Conservation (phyloP, 1,140 invertebrate genomes). For the Drosophila pallidifrons region DNA sequence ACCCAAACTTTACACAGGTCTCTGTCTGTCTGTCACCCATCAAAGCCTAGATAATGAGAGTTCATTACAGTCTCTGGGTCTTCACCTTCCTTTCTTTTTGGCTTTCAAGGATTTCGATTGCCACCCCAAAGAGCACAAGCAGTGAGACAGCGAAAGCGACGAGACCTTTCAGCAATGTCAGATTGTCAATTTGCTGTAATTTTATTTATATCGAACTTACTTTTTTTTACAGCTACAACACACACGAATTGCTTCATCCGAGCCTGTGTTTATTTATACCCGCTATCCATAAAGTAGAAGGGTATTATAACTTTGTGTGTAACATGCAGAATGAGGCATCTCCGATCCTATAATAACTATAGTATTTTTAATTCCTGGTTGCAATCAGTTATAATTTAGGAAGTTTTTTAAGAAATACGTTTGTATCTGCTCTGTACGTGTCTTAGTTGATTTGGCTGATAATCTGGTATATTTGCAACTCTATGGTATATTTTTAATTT, state of each 20-base stretch:
- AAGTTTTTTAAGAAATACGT: too few relatives aligned
- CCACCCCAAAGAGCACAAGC: neutral
- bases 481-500: too few relatives aligned
- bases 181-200: slow-evolving; percentile 25
- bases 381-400: too few relatives aligned
- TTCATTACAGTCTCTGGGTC: slow-evolving; percentile 11
- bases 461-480: too few relatives aligned
- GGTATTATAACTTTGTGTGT: too few relatives aligned
- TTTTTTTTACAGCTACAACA: neutral
- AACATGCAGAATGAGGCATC: too few relatives aligned
- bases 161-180: slow-evolving; percentile 8
- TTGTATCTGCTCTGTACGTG: too few relatives aligned
- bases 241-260: slow-evolving; percentile 14
- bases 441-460: too few relatives aligned
- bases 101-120: neutral
- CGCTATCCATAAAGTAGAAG: too few relatives aligned
- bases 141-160: neutral
- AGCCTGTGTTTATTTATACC: neutral
- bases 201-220: slow-evolving; percentile 27
- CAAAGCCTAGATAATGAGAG: slow-evolving; percentile 25
- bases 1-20: too few relatives aligned
- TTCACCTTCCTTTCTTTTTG: neutral
- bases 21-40: slow-evolving; percentile 3
- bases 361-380: too few relatives aligned
- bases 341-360: too few relatives aligned